phyloP scores from a whole-genome alignment of 1,140 invertebrate genomes.

The Drosophila persimilis region DNA sequence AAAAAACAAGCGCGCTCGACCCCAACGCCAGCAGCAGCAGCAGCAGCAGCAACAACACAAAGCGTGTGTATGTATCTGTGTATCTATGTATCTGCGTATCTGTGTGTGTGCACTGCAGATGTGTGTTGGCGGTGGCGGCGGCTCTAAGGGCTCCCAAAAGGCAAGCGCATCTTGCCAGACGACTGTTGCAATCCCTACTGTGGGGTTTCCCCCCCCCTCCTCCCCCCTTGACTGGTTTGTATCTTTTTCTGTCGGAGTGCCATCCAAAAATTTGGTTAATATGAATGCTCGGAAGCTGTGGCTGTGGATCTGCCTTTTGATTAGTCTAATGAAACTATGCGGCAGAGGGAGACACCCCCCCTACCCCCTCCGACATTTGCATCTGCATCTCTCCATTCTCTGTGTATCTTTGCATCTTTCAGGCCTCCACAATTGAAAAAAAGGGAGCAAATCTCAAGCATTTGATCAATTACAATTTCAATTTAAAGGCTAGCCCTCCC shows the following conservation, averaged over 20 bases:
- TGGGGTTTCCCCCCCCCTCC: too few species aligned
- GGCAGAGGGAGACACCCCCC: conserved; percentile 1
- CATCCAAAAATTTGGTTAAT: conserved; percentile 77
- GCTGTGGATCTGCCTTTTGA: conserved; percentile 57
- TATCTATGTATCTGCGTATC: conserved; percentile 5
- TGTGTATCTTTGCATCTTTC: too few species aligned
- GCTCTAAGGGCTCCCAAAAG: conserved; percentile 56
- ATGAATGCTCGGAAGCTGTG: conserved; percentile 35
- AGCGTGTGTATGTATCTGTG: conserved; percentile 18
- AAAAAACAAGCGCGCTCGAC: conserved; percentile 49
- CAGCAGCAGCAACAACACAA: conserved; percentile 45
- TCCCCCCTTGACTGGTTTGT: not conserved
- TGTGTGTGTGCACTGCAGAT: conserved; percentile 49
- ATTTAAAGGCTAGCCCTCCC: conserved; percentile 65
- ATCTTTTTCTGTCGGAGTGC: conserved; percentile 21
- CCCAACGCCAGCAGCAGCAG: conserved; percentile 7
- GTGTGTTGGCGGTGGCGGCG: conserved; percentile 38
- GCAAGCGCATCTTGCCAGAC: conserved; percentile 67
- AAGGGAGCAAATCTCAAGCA: conserved; percentile 71
- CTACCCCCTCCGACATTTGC: too few species aligned
- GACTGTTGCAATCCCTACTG: conserved; percentile 29
- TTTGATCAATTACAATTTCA: conserved; percentile 81
- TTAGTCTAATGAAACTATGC: conserved; percentile 80
- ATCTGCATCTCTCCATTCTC: too few species aligned
- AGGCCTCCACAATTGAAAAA: conserved; percentile 49